These are phyloP conservation scores for Erebia palarica DNA, from an alignment of 2,888 invertebrate genomes.

Conservation along the genomic window DNA sequence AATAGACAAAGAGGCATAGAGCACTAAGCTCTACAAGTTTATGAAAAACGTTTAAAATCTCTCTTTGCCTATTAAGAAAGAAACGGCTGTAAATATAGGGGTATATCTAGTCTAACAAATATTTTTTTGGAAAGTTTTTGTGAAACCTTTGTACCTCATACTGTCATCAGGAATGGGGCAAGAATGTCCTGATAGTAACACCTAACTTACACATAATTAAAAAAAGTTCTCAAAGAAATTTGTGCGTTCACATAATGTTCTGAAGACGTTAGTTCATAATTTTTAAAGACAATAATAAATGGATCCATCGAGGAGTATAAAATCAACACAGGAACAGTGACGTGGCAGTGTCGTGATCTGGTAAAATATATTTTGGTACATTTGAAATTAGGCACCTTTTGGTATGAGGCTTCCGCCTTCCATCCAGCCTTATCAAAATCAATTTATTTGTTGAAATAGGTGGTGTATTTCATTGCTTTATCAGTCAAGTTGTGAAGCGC, in stretches of 20 bases:
- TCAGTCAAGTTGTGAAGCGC: too few species aligned
- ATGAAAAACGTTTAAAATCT: neutral
- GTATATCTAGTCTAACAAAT: slow-evolving; percentile 3
- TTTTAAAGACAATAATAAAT: neutral
- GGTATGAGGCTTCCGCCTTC: too few species aligned
- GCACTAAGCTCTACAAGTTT: too few species aligned
- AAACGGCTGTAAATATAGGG: neutral
- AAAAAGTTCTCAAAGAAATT: slow-evolving; percentile 26
- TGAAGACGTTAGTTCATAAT: slow-evolving; percentile 5
- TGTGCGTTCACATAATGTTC: slow-evolving; percentile 29
- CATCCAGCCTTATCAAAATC: too few species aligned
- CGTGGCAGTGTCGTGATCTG: neutral
- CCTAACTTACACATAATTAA: slow-evolving; percentile 8
- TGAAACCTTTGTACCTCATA: slow-evolving; percentile 26
- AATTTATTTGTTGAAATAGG: too few species aligned
- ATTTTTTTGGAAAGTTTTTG: neutral
- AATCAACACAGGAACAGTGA: neutral
- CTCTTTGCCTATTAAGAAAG: neutral
- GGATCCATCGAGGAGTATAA: neutral
- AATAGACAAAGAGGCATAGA: neutral
- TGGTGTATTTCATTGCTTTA: too few species aligned
- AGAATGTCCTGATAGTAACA: slow-evolving; percentile 30
- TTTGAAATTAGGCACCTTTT: too few species aligned
- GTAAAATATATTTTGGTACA: neutral
- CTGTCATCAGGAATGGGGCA: slow-evolving; percentile 27